Conservation (phyloP, 2,888 invertebrate species). For the Hecatera dysodea region DNA sequence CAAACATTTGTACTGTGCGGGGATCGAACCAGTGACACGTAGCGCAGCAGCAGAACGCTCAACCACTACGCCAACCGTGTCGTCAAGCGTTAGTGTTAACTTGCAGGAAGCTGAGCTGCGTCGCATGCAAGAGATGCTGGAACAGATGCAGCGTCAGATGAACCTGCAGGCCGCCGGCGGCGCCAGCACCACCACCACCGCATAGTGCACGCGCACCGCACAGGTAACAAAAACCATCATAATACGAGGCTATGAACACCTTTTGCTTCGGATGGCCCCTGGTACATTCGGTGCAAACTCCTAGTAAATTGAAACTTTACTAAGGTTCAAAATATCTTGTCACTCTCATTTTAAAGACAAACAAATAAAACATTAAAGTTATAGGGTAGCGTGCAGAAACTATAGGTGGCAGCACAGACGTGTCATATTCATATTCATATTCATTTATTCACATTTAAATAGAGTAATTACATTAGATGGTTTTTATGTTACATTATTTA, state of each 20-base stretch:
- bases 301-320: not conserved
- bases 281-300: not conserved
- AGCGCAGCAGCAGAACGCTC: too few relatives aligned
- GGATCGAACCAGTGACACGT: too few relatives aligned
- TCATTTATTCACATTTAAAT: too few relatives aligned
- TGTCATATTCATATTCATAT: too few relatives aligned
- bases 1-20: too few relatives aligned
- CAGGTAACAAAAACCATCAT: conserved; percentile 72
- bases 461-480: too few relatives aligned
- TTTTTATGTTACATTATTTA: too few relatives aligned
- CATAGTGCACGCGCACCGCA: conserved; percentile 81
- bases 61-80: too few relatives aligned
- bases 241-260: not conserved
- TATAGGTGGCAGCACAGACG: too few relatives aligned
- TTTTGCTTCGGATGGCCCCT: not conserved
- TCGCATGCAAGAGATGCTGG: conserved; percentile 98
- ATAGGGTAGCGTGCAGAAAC: too few relatives aligned
- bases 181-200: conserved; percentile 79
- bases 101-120: conserved; percentile 96
- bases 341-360: not conserved
- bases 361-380: not conserved
- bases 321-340: not conserved
- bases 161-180: conserved; percentile 91
- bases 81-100: not conserved
- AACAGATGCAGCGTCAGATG: conserved; percentile 99